Percentiles rank a stretch among this genome's conserved stretches.
Evolutionary conservation across 2,113 vertebrate species (phyloP).

Genomic region (Glaucomys volans): DNA sequence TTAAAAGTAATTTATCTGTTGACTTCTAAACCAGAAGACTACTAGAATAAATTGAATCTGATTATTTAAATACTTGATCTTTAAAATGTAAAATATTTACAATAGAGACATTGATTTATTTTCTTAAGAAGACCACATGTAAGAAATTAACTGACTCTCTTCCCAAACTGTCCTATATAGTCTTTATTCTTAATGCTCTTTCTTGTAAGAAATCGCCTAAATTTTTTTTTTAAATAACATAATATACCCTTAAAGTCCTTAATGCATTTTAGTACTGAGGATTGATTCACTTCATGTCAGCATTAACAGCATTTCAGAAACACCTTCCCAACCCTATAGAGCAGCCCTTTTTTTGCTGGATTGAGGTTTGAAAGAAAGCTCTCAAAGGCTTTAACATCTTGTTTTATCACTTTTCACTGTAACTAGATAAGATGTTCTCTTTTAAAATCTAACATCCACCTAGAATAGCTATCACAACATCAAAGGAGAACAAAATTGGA

Average conservation of each 20-base stretch:
- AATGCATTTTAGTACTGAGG: neutral
- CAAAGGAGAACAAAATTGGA: neutral
- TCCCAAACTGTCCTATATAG: neutral
- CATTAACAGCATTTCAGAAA: neutral
- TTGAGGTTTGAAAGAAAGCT: neutral
- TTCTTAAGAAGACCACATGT: neutral
- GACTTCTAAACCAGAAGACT: constrained; percentile 10
- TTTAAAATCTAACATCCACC: neutral
- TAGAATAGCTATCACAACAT: neutral
- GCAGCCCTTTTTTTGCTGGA: neutral
- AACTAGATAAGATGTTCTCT: neutral
- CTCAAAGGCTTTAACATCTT: neutral
- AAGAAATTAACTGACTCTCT: constrained; percentile 25
- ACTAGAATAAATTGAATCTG: neutral
- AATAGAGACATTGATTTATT: neutral
- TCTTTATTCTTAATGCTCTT: constrained; percentile 4
- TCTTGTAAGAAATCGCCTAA: neutral
- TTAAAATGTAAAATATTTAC: constrained; percentile 28
- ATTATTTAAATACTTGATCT: constrained; percentile 32
- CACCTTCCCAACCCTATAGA: neutral
- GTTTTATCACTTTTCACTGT: neutral
- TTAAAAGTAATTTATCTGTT: neutral
- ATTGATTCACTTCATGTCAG: neutral
- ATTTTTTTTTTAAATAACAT: neutral
- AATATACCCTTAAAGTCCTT: neutral